Percentiles rank a stretch among this genome's conserved stretches.
Evolutionary conservation across 1,140 invertebrate genomes (phyloP).

Genomic region (Pseudomyrmex flavicornis): DNA sequence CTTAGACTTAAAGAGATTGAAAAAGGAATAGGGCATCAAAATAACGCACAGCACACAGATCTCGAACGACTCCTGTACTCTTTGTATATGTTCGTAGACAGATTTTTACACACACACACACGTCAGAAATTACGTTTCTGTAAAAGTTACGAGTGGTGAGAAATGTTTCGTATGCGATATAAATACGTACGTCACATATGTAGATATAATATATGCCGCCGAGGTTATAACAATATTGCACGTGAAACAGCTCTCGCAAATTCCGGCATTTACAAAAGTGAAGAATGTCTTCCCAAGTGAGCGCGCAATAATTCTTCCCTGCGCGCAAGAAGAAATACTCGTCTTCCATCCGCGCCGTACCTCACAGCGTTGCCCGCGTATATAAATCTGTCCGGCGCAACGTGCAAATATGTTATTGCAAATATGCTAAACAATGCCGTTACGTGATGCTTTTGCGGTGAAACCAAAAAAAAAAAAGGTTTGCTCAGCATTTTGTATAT

Average conservation of each 20-base stretch:
- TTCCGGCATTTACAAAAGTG: conserved; percentile 58
- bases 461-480: not conserved
- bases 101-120: not conserved
- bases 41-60: not conserved
- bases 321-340: conserved; percentile 35
- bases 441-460: not conserved
- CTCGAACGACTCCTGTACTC: too few species aligned
- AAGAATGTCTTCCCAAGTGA: conserved; percentile 52
- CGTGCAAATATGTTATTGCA: conserved; percentile 36
- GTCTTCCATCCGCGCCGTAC: conserved; percentile 52
- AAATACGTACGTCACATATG: not conserved
- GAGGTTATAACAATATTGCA: conserved; percentile 35
- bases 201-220: not conserved
- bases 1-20: not conserved
- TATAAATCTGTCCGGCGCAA: conserved; percentile 39
- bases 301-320: conserved; percentile 47
- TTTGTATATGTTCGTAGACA: too few species aligned
- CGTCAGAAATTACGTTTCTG: conserved; percentile 19
- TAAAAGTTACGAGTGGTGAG: conserved; percentile 20
- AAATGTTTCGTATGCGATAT: not conserved
- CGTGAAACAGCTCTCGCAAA: conserved; percentile 30
- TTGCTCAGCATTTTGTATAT: too few species aligned
- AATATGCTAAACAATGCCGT: conserved; percentile 27
- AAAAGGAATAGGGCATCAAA: too few species aligned
- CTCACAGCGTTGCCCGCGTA: not conserved